Evolutionary conservation across 2,888 invertebrate genomes (phyloP).

Genomic region (Globia sparganii): DNA sequence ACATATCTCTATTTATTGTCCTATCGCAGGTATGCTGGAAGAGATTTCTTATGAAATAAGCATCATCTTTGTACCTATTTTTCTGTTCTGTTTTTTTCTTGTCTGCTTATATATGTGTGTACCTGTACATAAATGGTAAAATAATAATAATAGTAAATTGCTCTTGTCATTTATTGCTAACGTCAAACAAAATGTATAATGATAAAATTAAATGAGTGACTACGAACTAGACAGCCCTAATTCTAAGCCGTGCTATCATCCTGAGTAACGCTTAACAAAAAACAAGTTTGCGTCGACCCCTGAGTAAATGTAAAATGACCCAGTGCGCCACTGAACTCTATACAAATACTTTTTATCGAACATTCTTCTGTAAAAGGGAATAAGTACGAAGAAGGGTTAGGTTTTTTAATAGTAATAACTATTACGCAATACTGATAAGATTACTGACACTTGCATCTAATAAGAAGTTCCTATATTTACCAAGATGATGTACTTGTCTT

Average conservation of each 20-base stretch:
- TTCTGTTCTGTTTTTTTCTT: no score
- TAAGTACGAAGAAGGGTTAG: conserved; percentile 4
- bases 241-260: conserved; percentile 57
- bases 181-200: no score
- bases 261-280: conserved; percentile 62
- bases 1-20: no score
- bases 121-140: no score
- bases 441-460: neutral
- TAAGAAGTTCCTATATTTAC: neutral
- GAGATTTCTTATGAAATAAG: no score
- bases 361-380: conserved; percentile 15
- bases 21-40: no score
- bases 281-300: conserved; percentile 65
- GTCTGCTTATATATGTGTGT: no score
- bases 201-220: neutral
- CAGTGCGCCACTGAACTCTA: conserved; percentile 63
- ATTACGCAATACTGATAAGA: neutral
- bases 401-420: neutral
- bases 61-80: no score
- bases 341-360: conserved; percentile 33
- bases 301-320: conserved; percentile 67
- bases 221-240: conserved; percentile 53
- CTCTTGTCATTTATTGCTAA: no score
- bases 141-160: no score
- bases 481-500: neutral